Conservation (phyloP, 2,888 invertebrate species). For the Tinea pellionella region DNA sequence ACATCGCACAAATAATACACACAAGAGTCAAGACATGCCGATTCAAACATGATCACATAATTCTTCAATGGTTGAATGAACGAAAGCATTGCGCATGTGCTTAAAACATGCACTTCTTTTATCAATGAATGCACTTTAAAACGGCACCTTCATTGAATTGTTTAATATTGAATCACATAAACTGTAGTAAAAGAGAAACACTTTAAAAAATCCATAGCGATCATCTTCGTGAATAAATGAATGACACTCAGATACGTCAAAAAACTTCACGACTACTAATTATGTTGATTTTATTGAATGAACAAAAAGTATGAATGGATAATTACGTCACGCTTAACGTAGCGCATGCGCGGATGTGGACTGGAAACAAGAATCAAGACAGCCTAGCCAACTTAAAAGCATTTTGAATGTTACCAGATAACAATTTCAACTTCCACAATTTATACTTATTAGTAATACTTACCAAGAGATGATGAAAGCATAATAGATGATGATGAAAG, state of each 20-base stretch:
- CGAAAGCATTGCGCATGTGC: conserved; percentile 49
- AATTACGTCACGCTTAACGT: conserved; percentile 65
- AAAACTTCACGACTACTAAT: neutral
- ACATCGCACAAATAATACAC: neutral
- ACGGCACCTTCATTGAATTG: neutral
- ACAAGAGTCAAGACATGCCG: neutral
- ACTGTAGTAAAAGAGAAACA: neutral
- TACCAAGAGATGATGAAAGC: too few species aligned
- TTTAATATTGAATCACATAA: neutral
- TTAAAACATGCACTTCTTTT: conserved; percentile 44
- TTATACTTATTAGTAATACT: neutral
- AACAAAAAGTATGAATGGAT: conserved; percentile 67
- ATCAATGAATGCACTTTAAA: conserved; percentile 52
- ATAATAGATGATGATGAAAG: too few species aligned
- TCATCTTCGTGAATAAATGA: neutral
- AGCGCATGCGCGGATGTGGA: conserved; percentile 55
- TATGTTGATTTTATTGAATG: conserved; percentile 28
- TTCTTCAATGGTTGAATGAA: conserved; percentile 2
- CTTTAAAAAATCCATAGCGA: neutral
- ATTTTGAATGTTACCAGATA: neutral
- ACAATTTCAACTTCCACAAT: neutral
- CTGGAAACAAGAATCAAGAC: conserved; percentile 13
- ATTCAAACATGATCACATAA: neutral
- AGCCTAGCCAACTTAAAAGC: neutral
- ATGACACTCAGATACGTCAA: neutral